phyloP scores from a whole-genome alignment of 2,888 invertebrate genomes.

The Baronia brevicornis region DNA sequence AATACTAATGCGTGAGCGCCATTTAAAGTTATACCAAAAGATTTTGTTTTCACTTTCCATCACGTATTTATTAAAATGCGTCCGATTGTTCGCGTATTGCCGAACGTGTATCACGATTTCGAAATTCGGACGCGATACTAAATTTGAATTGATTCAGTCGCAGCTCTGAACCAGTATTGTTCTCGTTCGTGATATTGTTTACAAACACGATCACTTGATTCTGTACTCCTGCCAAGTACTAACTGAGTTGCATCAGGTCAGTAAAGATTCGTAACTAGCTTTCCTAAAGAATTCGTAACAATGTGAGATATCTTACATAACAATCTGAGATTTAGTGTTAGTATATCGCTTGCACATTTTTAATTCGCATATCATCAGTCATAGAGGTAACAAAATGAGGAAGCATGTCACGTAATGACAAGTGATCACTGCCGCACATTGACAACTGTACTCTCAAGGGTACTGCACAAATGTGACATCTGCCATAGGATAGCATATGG shows the following conservation, averaged over 20 bases:
- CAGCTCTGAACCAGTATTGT: no score
- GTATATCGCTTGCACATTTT: no score
- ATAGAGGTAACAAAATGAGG: no score
- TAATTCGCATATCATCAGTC: no score
- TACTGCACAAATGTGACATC: no score
- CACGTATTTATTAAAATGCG: conserved; percentile 46
- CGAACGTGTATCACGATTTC: conserved; percentile 27
- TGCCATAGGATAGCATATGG: no score
- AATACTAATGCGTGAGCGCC: conserved; percentile 12
- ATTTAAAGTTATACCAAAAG: conserved; percentile 11
- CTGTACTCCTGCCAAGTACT: conserved; percentile 10
- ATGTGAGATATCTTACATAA: no score
- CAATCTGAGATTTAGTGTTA: no score
- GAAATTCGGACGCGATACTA: conserved; percentile 43
- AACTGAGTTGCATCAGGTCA: conserved; percentile 7
- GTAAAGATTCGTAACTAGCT: conserved; percentile 5
- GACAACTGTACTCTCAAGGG: no score
- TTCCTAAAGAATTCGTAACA: no score
- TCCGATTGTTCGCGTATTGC: conserved; percentile 28
- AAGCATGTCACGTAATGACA: no score
- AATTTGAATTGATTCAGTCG: conserved; percentile 29
- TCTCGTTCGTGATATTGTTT: conserved; percentile 24
- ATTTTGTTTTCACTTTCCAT: conserved; percentile 39
- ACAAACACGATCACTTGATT: conserved; percentile 17
- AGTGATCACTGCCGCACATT: no score